Conservation (phyloP, 92 coral and sea anemone species). For the Ricordea florida region DNA sequence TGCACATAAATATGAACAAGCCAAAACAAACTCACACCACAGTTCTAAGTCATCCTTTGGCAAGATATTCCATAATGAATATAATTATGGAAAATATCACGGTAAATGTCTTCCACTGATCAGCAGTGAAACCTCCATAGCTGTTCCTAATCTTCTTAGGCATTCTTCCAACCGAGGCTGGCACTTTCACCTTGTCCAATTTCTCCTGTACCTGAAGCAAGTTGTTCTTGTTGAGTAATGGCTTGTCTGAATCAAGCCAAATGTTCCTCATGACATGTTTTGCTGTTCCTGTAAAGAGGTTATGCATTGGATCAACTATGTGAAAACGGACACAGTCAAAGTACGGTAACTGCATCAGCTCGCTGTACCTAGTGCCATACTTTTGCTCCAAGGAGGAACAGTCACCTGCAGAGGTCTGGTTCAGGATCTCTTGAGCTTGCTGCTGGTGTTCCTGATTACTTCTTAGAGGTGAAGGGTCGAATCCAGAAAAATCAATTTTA, state of each 20-base stretch:
- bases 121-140: conserved; percentile 81
- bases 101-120: conserved; percentile 75
- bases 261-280: conserved; percentile 73
- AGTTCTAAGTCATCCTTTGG: too few relatives aligned
- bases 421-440: too few relatives aligned
- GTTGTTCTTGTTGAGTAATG: conserved; percentile 18
- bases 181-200: conserved; percentile 58
- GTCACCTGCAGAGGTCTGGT: too few relatives aligned
- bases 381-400: conserved; percentile 3
- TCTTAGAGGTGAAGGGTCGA: too few relatives aligned
- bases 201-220: conserved; percentile 46
- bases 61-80: too few relatives aligned
- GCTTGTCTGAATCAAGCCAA: conserved; percentile 55
- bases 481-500: conserved; percentile 3
- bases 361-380: conserved; percentile 49
- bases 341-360: conserved; percentile 45
- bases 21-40: too few relatives aligned
- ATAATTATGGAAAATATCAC: conserved; percentile 45
- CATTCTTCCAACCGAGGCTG: conserved; percentile 72
- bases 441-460: too few relatives aligned
- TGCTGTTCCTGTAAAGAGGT: conserved; percentile 76
- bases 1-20: too few relatives aligned
- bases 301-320: conserved; percentile 76
- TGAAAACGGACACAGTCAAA: conserved; percentile 73
- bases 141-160: conserved; percentile 60